These are phyloP conservation scores for Ramphastos sulfuratus DNA, from an alignment of 2,113 vertebrate species.

Conservation along the genomic window DNA sequence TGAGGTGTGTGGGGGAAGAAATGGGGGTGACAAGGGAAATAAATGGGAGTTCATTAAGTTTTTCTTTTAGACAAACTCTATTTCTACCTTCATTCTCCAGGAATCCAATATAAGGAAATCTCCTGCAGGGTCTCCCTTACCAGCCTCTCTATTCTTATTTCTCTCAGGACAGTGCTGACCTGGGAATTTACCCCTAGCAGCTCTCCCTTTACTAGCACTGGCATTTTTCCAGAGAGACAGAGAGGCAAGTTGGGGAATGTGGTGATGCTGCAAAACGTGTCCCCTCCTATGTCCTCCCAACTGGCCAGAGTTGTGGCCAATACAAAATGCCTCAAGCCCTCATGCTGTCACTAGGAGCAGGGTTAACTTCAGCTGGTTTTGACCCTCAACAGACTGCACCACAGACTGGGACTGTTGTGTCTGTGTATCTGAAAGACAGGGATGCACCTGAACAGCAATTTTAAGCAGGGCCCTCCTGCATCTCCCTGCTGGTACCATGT, in stretches of 20 bases:
- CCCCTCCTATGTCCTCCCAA: not conserved
- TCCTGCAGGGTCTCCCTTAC: not conserved
- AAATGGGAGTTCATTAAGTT: not conserved
- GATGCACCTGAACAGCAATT: not conserved
- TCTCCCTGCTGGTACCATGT: not conserved
- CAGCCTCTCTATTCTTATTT: not conserved
- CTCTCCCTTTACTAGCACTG: not conserved
- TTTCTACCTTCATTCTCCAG: not conserved
- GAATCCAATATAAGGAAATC: not conserved
- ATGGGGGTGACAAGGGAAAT: not conserved
- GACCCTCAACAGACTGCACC: not conserved
- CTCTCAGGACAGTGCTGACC: not conserved
- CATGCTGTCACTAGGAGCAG: fast-evolving
- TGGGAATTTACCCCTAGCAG: not conserved
- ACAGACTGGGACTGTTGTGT: fast-evolving
- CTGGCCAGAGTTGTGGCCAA: fast-evolving
- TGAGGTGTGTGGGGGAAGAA: not conserved
- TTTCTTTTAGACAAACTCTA: not conserved
- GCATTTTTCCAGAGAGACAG: not conserved
- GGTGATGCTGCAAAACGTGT: not conserved
- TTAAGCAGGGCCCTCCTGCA: fast-evolving
- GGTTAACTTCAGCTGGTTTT: not conserved
- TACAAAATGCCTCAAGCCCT: not conserved
- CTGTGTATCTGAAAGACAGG: not conserved
- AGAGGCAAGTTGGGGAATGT: not conserved